Evolutionary conservation across 2,888 invertebrate genomes (phyloP), one percentile per base, ranked within the genome.

Genomic region (Ophion costatus): DNA sequence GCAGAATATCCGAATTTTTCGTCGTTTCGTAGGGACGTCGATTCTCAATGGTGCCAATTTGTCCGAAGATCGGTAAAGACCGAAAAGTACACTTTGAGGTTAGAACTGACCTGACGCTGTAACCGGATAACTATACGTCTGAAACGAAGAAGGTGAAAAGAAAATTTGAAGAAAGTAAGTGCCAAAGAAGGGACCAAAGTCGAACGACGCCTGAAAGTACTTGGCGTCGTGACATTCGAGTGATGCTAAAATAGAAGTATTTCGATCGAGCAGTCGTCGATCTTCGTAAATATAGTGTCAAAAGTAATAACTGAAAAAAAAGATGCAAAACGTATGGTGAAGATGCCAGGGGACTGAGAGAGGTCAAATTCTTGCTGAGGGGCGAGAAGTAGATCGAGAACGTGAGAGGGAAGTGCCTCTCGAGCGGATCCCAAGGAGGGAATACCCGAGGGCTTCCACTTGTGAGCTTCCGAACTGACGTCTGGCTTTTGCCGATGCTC

Each of bases 181-280:
- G 85, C 82, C 82, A 82, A 82, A 85, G 76, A 67, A 80, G 82
- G 82, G 85, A 85, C 82, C 85, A 85, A 76, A 76, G n/a, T 69
- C 71, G 29, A 63, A 64, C 61, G 71, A 80, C 71, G 69, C 73
- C 80, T 42, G 76, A 74, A 69, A 85, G 82, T 85, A 82, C 80
- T 82, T 82, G 59, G 76, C 33, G 69, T 61, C 79, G 61, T 67
- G 61, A 74, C 42, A 75, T 6, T 59, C 33, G 57, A 29, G 45
- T 66, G 51, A 45, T 33, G 42, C 69, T 56, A 76, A 61, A n/a
- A n/a, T n/a, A n/a, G n/a, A n/a, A n/a, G 79, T 75, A 63, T 82
- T 70, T 20, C 74, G 69, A 74, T 22, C 82, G 81, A 75, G 82
- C 84, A 56, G 59, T 38, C 73, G 33, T 76, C 80, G 71, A 64